A percentile compares a stretch with the other conserved stretches of the same genome.
Evolutionary conservation across 2,888 invertebrate species (phyloP).

Genomic region (Parapristionchus giblindavisi): DNA sequence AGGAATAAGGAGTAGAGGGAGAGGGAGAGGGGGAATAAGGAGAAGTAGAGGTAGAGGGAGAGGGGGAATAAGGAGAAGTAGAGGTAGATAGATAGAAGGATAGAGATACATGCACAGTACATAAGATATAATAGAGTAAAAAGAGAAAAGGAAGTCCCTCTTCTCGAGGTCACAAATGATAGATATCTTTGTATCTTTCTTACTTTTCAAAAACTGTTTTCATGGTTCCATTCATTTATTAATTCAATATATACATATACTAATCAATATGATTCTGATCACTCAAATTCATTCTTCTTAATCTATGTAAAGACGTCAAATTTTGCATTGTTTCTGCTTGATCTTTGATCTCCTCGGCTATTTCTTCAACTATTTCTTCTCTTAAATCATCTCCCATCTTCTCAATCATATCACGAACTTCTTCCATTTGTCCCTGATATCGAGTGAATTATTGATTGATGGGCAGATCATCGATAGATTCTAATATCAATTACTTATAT

Average conservation of each 20-base stretch:
- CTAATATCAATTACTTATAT: background rate
- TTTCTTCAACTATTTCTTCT: slow-evolving; percentile 19
- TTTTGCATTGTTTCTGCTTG: too few species aligned
- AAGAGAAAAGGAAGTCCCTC: too few species aligned
- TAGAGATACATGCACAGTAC: too few species aligned
- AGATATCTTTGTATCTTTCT: background rate
- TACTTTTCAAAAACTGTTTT: background rate
- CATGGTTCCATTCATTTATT: background rate
- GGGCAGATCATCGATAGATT: background rate
- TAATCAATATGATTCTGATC: too few species aligned
- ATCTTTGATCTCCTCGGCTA: slow-evolving; percentile 22
- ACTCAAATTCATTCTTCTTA: too few species aligned
- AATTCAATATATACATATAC: too few species aligned
- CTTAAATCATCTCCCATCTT: slow-evolving; percentile 24
- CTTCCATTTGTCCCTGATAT: slow-evolving; percentile 9
- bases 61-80: too few species aligned
- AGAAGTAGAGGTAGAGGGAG: background rate
- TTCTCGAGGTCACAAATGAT: too few species aligned
- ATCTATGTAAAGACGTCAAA: too few species aligned
- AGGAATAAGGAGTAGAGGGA: background rate
- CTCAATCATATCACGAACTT: slow-evolving; percentile 18
- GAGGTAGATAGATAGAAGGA: too few species aligned
- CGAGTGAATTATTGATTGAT: background rate
- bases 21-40: too few species aligned
- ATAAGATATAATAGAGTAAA: too few species aligned